Evolutionary conservation across 2,113 vertebrate species (phyloP).

Genomic region (Spea bombifrons): DNA sequence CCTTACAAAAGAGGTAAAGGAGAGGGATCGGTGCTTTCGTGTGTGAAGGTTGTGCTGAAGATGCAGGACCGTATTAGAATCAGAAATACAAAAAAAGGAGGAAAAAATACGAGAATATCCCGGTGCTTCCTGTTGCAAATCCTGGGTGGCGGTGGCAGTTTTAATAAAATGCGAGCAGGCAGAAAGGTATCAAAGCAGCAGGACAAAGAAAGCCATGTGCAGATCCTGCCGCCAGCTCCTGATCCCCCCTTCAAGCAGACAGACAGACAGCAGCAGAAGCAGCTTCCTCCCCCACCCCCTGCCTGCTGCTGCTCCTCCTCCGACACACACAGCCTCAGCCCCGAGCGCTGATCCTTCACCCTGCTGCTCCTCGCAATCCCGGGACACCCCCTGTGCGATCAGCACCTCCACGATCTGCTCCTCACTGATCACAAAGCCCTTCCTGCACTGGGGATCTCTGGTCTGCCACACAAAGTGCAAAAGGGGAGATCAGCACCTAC

Average conservation of each 20-base stretch:
- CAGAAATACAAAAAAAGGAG: not conserved
- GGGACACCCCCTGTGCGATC: conserved; percentile 45
- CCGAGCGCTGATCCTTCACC: conserved; percentile 39
- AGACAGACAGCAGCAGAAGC: conserved; percentile 42
- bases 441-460: not conserved
- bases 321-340: conserved; percentile 41
- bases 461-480: not conserved
- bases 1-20: not conserved
- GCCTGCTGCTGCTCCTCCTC: conserved; percentile 39
- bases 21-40: not conserved
- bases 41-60: not conserved
- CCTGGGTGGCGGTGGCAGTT: not conserved
- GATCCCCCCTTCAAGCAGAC: conserved; percentile 42
- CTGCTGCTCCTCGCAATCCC: conserved; percentile 45
- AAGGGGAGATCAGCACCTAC: not conserved
- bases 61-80: not conserved
- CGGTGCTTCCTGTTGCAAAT: not conserved
- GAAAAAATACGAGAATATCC: not conserved
- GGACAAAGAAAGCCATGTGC: conserved; percentile 83
- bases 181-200: conserved; percentile 63
- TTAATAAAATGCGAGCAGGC: conserved; percentile 22
- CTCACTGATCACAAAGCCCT: conserved; percentile 3
- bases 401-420: conserved; percentile 19
- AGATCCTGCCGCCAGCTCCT: conserved; percentile 54
- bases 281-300: conserved; percentile 29